A percentile compares a stretch with the other conserved stretches of the same genome.
phyloP scores from a whole-genome alignment of 2,888 invertebrate genomes.

The Drosophila subquinaria region DNA sequence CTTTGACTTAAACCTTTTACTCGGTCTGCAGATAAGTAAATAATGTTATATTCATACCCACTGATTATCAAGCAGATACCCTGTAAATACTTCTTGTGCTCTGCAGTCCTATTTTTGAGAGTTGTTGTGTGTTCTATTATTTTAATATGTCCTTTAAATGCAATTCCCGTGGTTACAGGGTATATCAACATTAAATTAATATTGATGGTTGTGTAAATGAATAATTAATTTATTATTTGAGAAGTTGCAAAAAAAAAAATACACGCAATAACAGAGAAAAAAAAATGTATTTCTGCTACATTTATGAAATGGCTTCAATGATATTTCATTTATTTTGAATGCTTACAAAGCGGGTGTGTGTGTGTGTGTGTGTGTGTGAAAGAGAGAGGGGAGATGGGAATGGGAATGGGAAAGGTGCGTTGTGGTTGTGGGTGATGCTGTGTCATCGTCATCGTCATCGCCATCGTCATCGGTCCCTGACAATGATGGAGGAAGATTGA shows the following conservation, averaged over 20 bases:
- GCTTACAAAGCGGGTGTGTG: slow-evolving; percentile 6
- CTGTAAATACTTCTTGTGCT: too few species aligned
- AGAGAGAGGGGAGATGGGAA: neutral
- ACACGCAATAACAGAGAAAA: neutral
- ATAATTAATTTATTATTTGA: slow-evolving; percentile 54
- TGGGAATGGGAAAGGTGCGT: neutral
- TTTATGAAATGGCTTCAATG: slow-evolving; percentile 75
- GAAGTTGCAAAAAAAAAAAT: neutral
- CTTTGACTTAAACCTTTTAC: neutral
- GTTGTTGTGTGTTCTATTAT: too few species aligned
- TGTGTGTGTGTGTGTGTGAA: neutral
- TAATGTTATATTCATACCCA: neutral
- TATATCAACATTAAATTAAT: slow-evolving; percentile 39
- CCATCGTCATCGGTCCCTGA: slow-evolving; percentile 67
- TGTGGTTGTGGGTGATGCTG: slow-evolving; percentile 32
- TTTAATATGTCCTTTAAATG: neutral
- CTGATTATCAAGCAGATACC: neutral
- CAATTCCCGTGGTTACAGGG: neutral
- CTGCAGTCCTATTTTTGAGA: neutral
- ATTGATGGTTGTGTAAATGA: slow-evolving; percentile 52
- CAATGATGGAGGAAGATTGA: slow-evolving; percentile 80
- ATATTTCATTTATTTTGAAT: slow-evolving; percentile 73
- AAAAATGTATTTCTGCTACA: slow-evolving; percentile 20
- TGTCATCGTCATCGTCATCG: slow-evolving; percentile 63
- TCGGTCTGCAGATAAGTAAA: neutral